These are phyloP conservation scores for Drosophila carrolli DNA, from an alignment of 1,140 invertebrate species.

Conservation along the genomic window DNA sequence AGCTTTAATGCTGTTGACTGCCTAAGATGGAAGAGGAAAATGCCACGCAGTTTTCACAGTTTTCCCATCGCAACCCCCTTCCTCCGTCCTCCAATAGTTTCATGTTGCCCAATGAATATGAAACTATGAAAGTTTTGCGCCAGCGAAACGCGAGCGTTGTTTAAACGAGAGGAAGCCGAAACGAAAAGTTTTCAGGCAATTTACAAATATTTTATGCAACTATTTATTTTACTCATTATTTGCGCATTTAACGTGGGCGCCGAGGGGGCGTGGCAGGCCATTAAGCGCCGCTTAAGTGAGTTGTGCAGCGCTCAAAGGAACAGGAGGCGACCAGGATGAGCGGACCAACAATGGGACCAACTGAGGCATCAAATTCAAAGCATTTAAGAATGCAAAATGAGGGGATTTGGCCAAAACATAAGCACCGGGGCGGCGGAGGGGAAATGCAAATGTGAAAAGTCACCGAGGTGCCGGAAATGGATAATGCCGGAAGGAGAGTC, in stretches of 20 bases:
- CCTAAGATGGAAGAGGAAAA: conserved; percentile 2
- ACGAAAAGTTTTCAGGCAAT: conserved; percentile 61
- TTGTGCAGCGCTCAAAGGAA: conserved; percentile 4
- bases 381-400: conserved; percentile 42
- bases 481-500: conserved; percentile 12
- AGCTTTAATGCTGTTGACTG: conserved; percentile 56
- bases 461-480: conserved; percentile 17
- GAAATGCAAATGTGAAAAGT: conserved; percentile 43
- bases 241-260: conserved; percentile 56
- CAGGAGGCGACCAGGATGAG: background rate
- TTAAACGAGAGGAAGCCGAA: conserved; percentile 24
- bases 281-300: conserved; percentile 46
- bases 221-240: conserved; percentile 69
- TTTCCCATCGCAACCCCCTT: background rate
- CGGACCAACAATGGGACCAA: conserved; percentile 10
- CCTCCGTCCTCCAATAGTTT: background rate
- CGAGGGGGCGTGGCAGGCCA: conserved; percentile 27
- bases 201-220: conserved; percentile 68
- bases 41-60: conserved; percentile 3
- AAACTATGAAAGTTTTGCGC: conserved; percentile 63
- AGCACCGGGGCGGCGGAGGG: background rate
- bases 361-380: conserved; percentile 42
- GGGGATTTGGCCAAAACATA: conserved; percentile 22
- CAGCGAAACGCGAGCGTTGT: conserved; percentile 20
- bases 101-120: conserved; percentile 56